Conservation (phyloP, 1,140 invertebrate genomes). For the Philaenus spumarius region DNA sequence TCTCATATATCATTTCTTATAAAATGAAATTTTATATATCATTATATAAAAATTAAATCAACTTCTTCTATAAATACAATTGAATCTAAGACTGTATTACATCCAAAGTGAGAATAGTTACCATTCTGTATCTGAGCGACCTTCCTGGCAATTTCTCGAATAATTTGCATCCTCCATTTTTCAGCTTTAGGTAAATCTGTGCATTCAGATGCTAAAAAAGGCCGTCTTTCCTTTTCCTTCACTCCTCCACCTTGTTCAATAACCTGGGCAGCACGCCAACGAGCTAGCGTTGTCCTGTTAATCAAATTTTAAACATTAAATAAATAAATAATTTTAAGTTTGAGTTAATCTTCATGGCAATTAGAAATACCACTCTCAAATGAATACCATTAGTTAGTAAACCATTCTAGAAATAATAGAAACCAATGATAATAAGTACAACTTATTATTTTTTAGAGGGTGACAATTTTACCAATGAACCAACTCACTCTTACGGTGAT, state of each 20-base stretch:
- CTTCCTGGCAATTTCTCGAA: conserved; percentile 95
- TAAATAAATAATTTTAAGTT: neutral
- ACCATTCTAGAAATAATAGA: neutral
- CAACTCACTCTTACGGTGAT: no score
- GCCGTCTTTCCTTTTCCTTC: conserved; percentile 67
- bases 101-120: conserved; percentile 33
- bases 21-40: no score
- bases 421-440: neutral
- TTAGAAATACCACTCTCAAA: no score
- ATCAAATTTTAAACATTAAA: conserved; percentile 24
- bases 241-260: conserved; percentile 68
- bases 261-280: conserved; percentile 90
- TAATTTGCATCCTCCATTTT: conserved; percentile 94
- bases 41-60: no score
- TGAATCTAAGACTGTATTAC: neutral
- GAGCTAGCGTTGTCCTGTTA: conserved; percentile 85
- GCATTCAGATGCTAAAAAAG: conserved; percentile 91
- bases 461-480: neutral
- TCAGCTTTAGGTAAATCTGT: conserved; percentile 83
- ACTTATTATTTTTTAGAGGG: neutral
- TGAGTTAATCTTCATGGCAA: neutral
- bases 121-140: conserved; percentile 99
- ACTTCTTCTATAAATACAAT: no score
- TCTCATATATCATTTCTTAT: no score
- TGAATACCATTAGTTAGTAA: neutral